Evolutionary conservation across 1,140 invertebrate genomes (phyloP), one percentile per base, ranked within the genome.

Genomic region (Diachasma alloeum): DNA sequence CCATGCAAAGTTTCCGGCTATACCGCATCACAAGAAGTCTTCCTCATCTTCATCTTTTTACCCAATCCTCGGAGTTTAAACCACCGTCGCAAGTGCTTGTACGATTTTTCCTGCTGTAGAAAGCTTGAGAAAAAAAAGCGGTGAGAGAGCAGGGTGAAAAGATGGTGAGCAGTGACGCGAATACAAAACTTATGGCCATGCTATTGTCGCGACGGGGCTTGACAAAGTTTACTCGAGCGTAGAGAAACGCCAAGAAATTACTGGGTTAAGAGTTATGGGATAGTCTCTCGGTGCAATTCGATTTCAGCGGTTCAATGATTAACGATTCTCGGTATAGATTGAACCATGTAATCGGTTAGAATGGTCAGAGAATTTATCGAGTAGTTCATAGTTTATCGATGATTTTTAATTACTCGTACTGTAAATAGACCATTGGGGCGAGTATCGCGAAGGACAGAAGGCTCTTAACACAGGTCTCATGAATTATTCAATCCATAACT

Each of bases 271-370:
- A 63, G 59, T 63, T 63, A 63, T 63, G 59, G 59, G 22, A 10
- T 19, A 59, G 59, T 26, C 22, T 63, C 59, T 63, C 1, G 24
- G 9, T 63, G 59, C 19, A 63, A 63, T 63, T 63, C 59, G 59
- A 63, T 63, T 63, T 26, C 59, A 63, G 19, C 59, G 59, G 24
- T 63, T 63, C 59, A 63, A 63, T 63, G 59, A 63, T 63, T 63
- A 63, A 63, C 24, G 59, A 15, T 63, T 13, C 59, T 10, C 10
- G 11, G 24, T 63, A 63, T 63, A 63, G 24, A 63, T 63, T 63
- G 59, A 15, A 63, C 15, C 3, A 9, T 26, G 59, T 63, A 63
- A 63, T 63, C 19, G 59, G 59, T 24, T 31, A 24, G 24, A 63
- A n/a, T 22, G 24, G 24, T 31, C 11, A 26, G 24, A 2, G 11